phyloP scores from a whole-genome alignment of 2,113 vertebrate species.

The Colinus virginianus region DNA sequence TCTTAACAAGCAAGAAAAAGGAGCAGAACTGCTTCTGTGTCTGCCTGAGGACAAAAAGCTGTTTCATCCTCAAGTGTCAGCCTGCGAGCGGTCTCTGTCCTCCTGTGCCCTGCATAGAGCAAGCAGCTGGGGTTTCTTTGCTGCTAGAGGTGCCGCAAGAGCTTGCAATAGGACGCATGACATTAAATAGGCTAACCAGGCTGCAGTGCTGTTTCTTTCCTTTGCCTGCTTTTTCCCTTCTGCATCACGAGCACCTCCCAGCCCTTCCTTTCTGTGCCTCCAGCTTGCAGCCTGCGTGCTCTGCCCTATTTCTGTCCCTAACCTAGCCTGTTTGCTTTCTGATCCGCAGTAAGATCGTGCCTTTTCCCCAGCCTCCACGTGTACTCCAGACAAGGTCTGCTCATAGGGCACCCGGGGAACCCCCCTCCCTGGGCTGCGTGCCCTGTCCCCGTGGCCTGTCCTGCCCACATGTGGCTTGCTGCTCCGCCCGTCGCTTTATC shows the following conservation, averaged over 20 bases:
- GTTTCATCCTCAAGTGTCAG: slow-evolving; percentile 26
- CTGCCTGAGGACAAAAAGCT: slow-evolving; percentile 45
- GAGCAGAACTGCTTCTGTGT: neutral
- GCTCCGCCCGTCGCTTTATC: neutral
- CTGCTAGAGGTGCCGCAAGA: neutral
- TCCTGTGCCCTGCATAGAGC: neutral
- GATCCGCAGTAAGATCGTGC: neutral
- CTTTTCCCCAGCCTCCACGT: neutral
- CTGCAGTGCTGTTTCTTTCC: neutral
- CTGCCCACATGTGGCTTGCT: neutral
- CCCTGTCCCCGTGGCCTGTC: neutral
- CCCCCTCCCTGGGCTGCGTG: neutral
- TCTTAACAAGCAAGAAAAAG: neutral
- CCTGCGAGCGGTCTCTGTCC: neutral
- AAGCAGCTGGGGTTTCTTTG: neutral
- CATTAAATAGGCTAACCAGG: neutral
- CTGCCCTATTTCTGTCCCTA: slow-evolving; percentile 59
- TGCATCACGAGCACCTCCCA: neutral
- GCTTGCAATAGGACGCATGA: neutral
- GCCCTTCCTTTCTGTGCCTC: slow-evolving; percentile 6
- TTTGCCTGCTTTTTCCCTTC: neutral
- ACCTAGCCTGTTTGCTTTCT: slow-evolving; percentile 55
- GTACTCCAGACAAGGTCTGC: neutral
- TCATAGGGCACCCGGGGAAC: neutral
- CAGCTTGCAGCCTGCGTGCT: neutral